Evolutionary conservation across 2,888 invertebrate genomes (phyloP).

Genomic region (Eumacrocentrus americanus): DNA sequence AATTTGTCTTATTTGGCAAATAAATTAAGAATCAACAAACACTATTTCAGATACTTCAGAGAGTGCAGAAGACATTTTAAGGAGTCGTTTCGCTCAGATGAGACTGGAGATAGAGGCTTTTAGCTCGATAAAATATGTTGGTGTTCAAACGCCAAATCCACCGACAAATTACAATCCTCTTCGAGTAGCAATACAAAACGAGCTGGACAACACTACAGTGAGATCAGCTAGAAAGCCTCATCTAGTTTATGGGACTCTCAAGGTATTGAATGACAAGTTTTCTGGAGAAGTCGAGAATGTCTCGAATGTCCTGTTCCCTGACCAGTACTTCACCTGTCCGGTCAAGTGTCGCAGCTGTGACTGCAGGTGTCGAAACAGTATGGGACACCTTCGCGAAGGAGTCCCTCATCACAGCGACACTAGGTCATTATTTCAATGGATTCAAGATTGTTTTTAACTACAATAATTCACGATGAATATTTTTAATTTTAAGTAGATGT

Average conservation of each 20-base stretch:
- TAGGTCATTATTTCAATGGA: conserved; percentile 48
- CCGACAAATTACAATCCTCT: conserved; percentile 70
- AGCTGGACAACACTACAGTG: conserved; percentile 74
- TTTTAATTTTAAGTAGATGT: no score
- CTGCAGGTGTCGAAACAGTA: conserved; percentile 68
- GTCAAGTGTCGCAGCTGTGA: conserved; percentile 74
- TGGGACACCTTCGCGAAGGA: conserved; percentile 71
- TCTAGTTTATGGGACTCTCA: conserved; percentile 72
- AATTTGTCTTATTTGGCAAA: neutral
- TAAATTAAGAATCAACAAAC: no score
- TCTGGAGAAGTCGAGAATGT: conserved; percentile 70
- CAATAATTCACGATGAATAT: neutral
- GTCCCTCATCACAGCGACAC: conserved; percentile 65
- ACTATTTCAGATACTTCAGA: conserved; percentile 63
- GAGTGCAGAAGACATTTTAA: conserved; percentile 69
- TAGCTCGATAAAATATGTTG: conserved; percentile 73
- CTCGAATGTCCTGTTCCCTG: conserved; percentile 72
- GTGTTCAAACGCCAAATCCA: conserved; percentile 65
- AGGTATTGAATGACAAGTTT: conserved; percentile 78
- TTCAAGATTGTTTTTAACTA: neutral
- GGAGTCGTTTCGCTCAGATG: conserved; percentile 69
- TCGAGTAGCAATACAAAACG: conserved; percentile 66
- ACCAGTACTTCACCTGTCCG: conserved; percentile 80
- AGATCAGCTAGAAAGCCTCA: conserved; percentile 72
- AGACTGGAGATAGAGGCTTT: conserved; percentile 74